Base-by-base conservation (phyloP, 1,140 invertebrate genomes). In the Aphelinus atriplicis region DNA sequence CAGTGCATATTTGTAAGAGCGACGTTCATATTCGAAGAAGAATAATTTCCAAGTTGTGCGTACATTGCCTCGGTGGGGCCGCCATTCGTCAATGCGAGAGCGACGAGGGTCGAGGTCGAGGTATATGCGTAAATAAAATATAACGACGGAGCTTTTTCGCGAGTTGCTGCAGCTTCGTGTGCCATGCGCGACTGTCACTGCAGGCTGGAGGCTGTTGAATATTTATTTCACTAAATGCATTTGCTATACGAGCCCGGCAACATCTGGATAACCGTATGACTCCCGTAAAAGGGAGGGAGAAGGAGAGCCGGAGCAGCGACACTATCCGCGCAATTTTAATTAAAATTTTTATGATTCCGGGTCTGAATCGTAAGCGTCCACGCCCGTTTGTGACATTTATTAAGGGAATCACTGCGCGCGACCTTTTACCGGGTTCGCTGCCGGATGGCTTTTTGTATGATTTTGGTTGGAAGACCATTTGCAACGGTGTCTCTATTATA, bases 71-170 rank as follows among this genome's bases (percentile, higher is more conserved):
- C 26, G 26, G 26, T 26, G 26, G 26, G 0, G 26, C 26, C 26
- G 26, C 26, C 26, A 26, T 26, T 26, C 26, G 26, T 26, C 26
- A 26, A 26, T 26, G 0, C 26, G 26, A 26, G 26, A 26, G 26
- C 26, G 26, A 26, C 26, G 26, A 26, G 26, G 26, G 26, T 26
- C 26, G 26, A 26, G 26, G 26, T 26, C 26, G 63, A n/a, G 3
- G 46, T 46, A 63, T 10, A 46, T 68, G 46, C 53, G 48, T 68
- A 68, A 68, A 68, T 68, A 48, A 68, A 68, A 68, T 45, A 68
- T 68, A 26, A 26, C 45, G n/a, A 48, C 43, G 1, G 9, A 7
- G 42, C 42, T 45, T n/a, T 68, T 4, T 6, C 43, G 26, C 26
- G 26, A 26, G 26, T 26, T 26, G 26, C 26, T 26, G 26, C 26